phyloP scores from a whole-genome alignment of 2,113 vertebrate species.

The Cinclus cinclus region DNA sequence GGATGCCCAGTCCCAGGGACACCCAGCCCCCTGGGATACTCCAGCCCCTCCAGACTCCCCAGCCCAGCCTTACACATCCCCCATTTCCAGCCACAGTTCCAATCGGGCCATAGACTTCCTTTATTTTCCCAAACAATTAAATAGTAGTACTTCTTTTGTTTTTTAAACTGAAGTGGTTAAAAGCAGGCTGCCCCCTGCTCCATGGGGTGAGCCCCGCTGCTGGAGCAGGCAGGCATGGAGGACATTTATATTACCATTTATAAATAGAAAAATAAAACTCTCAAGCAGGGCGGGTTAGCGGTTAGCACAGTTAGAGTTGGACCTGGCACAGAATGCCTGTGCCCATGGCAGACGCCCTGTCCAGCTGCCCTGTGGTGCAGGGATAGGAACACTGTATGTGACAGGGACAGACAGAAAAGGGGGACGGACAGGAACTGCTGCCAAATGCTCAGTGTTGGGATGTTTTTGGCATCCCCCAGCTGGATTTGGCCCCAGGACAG shows the following conservation, averaged over 20 bases:
- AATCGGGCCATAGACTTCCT: neutral
- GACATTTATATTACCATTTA: constrained; percentile 80
- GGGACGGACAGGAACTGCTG: rapidly evolving
- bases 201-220: rapidly evolving
- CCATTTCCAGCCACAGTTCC: neutral
- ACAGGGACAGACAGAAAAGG: neutral
- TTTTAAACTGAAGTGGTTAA: constrained; percentile 12
- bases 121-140: constrained; percentile 45
- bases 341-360: rapidly evolving
- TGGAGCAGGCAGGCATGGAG: rapidly evolving
- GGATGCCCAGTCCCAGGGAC: neutral
- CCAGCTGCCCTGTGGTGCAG: rapidly evolving
- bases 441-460: neutral
- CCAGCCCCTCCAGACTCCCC: neutral
- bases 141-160: neutral
- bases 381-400: neutral
- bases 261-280: constrained; percentile 84
- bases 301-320: constrained; percentile 27
- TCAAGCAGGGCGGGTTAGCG: constrained; percentile 4
- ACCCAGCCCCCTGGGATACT: neutral
- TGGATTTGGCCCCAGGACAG: neutral
- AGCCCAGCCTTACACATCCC: neutral
- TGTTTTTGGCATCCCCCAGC: neutral
- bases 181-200: neutral
- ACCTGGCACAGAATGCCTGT: neutral